Evolutionary conservation across 2,888 invertebrate species (phyloP), one percentile per base, ranked within the genome.

Genomic region (Lepidochitona cinerea): DNA sequence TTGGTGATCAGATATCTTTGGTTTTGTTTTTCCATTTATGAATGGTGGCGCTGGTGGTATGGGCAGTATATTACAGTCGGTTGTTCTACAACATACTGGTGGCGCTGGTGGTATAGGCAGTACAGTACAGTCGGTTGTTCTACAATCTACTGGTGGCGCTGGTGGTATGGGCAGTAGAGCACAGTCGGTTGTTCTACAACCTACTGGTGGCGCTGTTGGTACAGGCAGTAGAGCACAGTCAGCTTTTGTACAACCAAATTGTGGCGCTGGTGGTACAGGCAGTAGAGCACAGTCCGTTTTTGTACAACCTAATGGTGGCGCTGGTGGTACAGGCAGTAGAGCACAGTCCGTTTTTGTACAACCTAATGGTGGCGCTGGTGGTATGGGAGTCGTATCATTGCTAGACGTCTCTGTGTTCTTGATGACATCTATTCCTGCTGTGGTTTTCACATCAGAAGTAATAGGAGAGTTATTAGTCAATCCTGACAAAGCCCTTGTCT

Each of bases 41-140:
- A n/a, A n/a, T n/a, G n/a, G n/a, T n/a, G n/a, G n/a, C n/a, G n/a
- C n/a, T n/a, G n/a, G n/a, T n/a, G n/a, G n/a, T n/a, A n/a, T n/a
- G n/a, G n/a, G n/a, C n/a, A n/a, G n/a, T n/a, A n/a, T n/a, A n/a
- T n/a, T n/a, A n/a, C n/a, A n/a, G n/a, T n/a, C n/a, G 23, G 32
- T 59, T 41, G 37, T 33, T 18, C 33, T 5, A 33, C 32, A 73
- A 26, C 37, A 18, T 33, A n/a, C 33, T 9, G 36, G 54, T 18
- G 67, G 52, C 7, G 71, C 70, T 32, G 75, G 72, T 26, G 74
- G 75, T 18, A 72, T n/a, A 18, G 75, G 73, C 18, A 68, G 37
- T 36, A 72, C 36, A 1, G 26, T 6, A n/a, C 68, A 18, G 14
- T n/a, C 18, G 18, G 37, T 52, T 33, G 54, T 26, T 29, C 23